Base-by-base conservation (phyloP, 1,140 invertebrate genomes). In the Coptotermes formosanus region DNA sequence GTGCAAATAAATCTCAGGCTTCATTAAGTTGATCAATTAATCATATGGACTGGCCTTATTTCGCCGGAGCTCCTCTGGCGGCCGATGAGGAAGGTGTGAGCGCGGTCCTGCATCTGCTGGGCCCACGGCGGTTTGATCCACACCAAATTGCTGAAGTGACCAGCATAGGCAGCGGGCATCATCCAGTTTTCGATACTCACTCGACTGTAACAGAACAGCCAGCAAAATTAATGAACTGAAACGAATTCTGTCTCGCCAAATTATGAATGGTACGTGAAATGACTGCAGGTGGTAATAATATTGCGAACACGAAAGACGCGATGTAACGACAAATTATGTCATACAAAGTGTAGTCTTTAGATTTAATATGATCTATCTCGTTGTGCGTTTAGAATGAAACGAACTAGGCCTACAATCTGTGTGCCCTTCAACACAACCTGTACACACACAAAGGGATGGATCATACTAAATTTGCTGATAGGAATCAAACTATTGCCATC, bases 181-280 rank as follows among this genome's bases (percentile, higher is more conserved):
- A 98, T 96, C 97, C 97, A 98, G 91, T 97, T 98, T 91, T 98
- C 97, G 89, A 98, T 98, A 90, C 96, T 97, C 86, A 96, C 89
- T 86, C 90, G 88, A 69, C 92, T 90, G 85, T 93, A 91, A 89
- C 25, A 30, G 64, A 75, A 30, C 9, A 75, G 93, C 91, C 14
- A 88, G 87, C 89, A 91, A 90, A 14, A 92, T 85, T 84, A 88
- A 64, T 64, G 64, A n/a, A 3, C n/a, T 75, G n/a, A 75, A 75
- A 75, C n/a, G 64, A 75, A 30, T 75, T 30, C 59, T 30, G n/a
- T 8, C 6, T 75, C 64, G 14, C 55, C 55, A 59, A 19, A 59
- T 23, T 59, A 59, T 59, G 55, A 59, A 59, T 59, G 55, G 55
- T 14, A 59, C 14, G 55, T 59, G 55, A 59, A 59, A 59, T 59